Percentiles rank a stretch among this genome's conserved stretches.
Evolutionary conservation across 53 echinoderm and acorn worm genomes (phyloP).

Genomic region (Patiria pectinifera): DNA sequence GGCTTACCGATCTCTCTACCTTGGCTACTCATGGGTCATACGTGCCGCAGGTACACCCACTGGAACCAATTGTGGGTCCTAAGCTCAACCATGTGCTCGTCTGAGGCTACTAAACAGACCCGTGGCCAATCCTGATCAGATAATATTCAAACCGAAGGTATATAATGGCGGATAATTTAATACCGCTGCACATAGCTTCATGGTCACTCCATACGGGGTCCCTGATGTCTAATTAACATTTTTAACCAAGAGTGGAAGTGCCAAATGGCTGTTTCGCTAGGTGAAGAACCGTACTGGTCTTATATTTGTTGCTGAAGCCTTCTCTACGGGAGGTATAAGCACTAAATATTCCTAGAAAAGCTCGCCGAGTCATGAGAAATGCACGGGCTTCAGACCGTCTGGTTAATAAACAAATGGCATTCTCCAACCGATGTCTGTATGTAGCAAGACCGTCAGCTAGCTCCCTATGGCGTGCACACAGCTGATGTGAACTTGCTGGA

Average conservation of each 20-base stretch:
- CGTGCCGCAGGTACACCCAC: neutral
- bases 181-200: neutral
- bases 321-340: neutral
- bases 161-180: neutral
- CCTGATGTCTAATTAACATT: neutral
- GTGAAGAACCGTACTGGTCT: neutral
- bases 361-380: too few relatives aligned
- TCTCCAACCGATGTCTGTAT: neutral
- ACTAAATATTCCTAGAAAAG: too few relatives aligned
- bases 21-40: conserved; percentile 2
- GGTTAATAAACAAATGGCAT: too few relatives aligned
- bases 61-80: neutral
- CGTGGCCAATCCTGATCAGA: neutral
- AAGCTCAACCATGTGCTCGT: neutral
- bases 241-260: neutral
- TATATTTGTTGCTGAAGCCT: neutral
- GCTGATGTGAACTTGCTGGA: neutral
- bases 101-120: neutral
- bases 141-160: neutral
- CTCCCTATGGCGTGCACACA: neutral
- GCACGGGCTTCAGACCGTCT: too few relatives aligned
- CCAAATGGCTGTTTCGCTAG: neutral
- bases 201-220: neutral
- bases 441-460: neutral
- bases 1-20: conserved; percentile 9